Percentiles rank a stretch among this genome's conserved stretches.
Conservation (phyloP, 2,888 invertebrate genomes). For the Xestia rhomboidea region DNA sequence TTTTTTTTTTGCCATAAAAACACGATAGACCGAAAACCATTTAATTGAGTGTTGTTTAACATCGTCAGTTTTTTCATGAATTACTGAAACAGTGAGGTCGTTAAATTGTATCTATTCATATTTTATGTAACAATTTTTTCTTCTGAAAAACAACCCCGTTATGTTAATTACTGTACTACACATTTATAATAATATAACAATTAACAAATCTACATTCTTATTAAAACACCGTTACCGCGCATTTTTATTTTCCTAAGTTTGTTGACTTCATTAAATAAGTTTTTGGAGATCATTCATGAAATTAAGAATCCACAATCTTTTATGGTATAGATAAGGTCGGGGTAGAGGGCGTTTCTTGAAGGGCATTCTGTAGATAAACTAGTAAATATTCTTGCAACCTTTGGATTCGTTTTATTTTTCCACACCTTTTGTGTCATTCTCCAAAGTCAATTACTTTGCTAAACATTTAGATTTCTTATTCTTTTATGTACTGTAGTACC, state of each 20-base stretch:
- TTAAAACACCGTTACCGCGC: constrained; percentile 8
- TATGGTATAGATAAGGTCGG: not conserved
- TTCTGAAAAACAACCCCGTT: too few species aligned
- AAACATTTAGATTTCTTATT: not conserved
- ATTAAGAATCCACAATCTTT: not conserved
- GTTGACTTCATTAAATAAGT: not conserved
- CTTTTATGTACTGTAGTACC: not conserved
- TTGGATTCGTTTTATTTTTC: not conserved
- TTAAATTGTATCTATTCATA: not conserved
- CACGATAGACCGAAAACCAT: not conserved
- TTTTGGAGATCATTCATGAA: constrained; percentile 18
- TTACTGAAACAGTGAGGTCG: not conserved
- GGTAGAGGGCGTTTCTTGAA: too few species aligned
- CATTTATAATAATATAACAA: not conserved
- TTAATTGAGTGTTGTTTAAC: too few species aligned
- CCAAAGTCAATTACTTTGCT: not conserved
- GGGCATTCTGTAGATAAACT: too few species aligned
- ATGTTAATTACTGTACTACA: not conserved
- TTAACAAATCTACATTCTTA: constrained; percentile 19
- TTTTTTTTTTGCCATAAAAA: not conserved
- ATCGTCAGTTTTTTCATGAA: not conserved
- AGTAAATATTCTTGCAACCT: too few species aligned
- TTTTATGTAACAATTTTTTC: not conserved
- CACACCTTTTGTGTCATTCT: not conserved
- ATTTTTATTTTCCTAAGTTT: constrained; percentile 4